These are phyloP conservation scores for Chionodraco myersi DNA, from an alignment of 2,113 vertebrate genomes.

Conservation along the genomic window DNA sequence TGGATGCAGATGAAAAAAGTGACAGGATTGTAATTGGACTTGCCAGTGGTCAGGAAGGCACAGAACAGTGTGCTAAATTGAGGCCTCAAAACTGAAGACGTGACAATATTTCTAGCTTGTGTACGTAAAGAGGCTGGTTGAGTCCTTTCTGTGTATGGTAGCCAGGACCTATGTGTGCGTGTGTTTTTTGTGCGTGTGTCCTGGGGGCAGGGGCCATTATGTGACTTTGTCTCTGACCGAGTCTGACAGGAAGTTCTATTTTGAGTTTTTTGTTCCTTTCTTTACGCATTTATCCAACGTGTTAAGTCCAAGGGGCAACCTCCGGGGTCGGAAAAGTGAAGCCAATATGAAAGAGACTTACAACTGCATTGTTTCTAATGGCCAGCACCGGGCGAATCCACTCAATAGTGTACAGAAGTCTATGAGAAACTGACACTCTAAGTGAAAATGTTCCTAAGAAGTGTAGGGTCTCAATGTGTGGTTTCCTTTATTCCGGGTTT, in stretches of 20 bases:
- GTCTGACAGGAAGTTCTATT: constrained; percentile 35
- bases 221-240: constrained; percentile 14
- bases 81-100: not conserved
- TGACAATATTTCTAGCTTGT: not conserved
- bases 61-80: not conserved
- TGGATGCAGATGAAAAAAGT: not conserved
- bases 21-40: constrained; percentile 1
- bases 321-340: too few species aligned
- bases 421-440: too few species aligned
- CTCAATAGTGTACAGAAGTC: too few species aligned
- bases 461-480: too few species aligned
- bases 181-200: not conserved
- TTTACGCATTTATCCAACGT: not conserved
- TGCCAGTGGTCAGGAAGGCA: constrained; percentile 20
- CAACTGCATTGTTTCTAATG: too few species aligned
- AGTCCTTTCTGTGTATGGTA: constrained; percentile 7
- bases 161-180: not conserved
- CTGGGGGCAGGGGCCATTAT: not conserved
- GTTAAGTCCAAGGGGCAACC: not conserved
- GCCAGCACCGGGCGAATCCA: too few species aligned
- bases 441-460: too few species aligned
- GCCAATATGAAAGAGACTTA: too few species aligned
- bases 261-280: constrained; percentile 11
- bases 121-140: constrained; percentile 11
- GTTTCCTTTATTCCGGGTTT: too few species aligned